Base-by-base conservation (phyloP, 2,888 invertebrate species). In the Conistra vaccinii region DNA sequence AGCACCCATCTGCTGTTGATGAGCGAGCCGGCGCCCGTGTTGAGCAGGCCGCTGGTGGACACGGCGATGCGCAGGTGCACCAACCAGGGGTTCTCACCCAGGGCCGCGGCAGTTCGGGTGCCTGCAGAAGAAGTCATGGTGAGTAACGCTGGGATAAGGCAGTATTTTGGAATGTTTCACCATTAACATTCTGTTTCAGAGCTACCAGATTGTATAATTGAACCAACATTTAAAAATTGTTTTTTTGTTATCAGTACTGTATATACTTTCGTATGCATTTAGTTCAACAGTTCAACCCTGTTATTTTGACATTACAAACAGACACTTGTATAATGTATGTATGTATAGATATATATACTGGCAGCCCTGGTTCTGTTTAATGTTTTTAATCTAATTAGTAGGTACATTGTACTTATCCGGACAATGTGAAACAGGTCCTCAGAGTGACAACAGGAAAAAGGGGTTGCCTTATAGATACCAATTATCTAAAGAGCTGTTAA, bases 1-100 rank as follows among this genome's bases (percentile, higher is more conserved):
- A 96, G 92, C 2, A 93, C 90, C 92, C 92, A 94, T 29, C 68
- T 29, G 2, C 60, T 0, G 79, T 70, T 69, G 83, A 95, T 92
- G 62, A 95, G 89, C 5, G 93, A 85, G 1, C 93, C 96, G 6
- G 74, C 87, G 86, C 94, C 92, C 60, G 92, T 81, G 48, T 86
- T 58, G 3, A 94, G 90, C 3, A 90, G 81, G 0, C 93, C 92
- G 76, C 91, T 91, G 83, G 87, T 88, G 67, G 69, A 3, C 3
- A 90, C 78, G 0, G 95, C 94, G 10, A 92, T 29, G 35, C 96
- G 93, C 12, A 95, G 89, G 86, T 96, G 95, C 6, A 95, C 93
- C 39, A 95, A 5, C 89, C 90, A 94, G 0, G 95, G 95, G 81
- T 90, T 90, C 55, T 92, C 92, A 3, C 93, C 93, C 0, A 86